Evolutionary conservation across 2,113 vertebrate genomes (phyloP), one percentile per base, ranked within the genome.

Genomic region (Tricholaema leucomelas): DNA sequence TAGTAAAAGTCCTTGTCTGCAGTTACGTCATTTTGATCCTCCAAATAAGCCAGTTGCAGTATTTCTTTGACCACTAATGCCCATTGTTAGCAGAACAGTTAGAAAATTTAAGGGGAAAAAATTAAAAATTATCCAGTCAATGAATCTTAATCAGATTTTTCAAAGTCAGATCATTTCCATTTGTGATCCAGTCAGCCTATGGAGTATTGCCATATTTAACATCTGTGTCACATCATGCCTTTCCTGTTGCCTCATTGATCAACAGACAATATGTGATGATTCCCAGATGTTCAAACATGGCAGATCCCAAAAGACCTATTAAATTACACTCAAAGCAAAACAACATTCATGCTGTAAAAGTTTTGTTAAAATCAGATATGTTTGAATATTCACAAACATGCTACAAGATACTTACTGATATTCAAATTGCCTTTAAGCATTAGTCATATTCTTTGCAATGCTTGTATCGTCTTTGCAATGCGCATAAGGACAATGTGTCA

Each of bases 191-290:
- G 90, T 93, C 15, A 58, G 89, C 95, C 89, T 87, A 54, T 93
- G 97, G 94, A 93, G 84, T 65, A 46, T 52, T 94, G 93, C 96
- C 94, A 83, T 46, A 78, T 93, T 95, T 79, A 80, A 92, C 97
- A 97, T 97, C 96, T 97, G 97, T 94, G 96, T 96, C 88, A 85
- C 91, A 97, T 97, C 96, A 94, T 30, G 87, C 65, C 94, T 93
- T 96, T 93, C 95, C 93, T 95, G 95, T 97, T 97, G 93, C 96
- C 95, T 97, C 97, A 97, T 63, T 79, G 91, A 92, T 91, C 94
- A 91, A 91, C 93, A 94, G 94, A 94, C 90, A 85, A 91, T 67
- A 89, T 93, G 60, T 88, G 95, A 97, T 96, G 95, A 94, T 95
- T 97, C 93, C 96, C 97, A 98, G 96, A 97, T 97, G 97, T 93